Base-by-base conservation (phyloP, 1,140 invertebrate genomes). In the Oryzaephilus surinamensis region DNA sequence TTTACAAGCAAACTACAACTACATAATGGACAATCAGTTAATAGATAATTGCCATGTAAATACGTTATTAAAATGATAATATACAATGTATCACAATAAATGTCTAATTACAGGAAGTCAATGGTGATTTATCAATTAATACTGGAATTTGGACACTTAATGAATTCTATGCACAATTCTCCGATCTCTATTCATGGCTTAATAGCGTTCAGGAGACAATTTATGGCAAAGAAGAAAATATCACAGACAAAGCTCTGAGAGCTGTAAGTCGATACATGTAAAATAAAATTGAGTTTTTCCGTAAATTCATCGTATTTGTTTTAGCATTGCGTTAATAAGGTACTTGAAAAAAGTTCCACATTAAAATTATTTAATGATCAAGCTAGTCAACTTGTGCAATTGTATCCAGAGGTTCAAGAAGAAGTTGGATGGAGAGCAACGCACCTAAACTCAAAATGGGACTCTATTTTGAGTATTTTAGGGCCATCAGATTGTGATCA, bases 21-120 rank as follows among this genome's bases (percentile, higher is more conserved):
- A 87, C 62, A 84, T 94, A 54, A 92, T 94, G 88, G 86, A 91
- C 63, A 90, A 85, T 60, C 82, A 90, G 57, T 78, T 93, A 39
- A 84, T 92, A 42, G 86, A 91, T 56, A 81, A 78, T 46, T 93
- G 87, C 68, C 79, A 77, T 64, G 82, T 80, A 59, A 63, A 55
- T 41, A 39, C 26, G 10, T 33, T 16, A 2, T 2, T 21, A 8
- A 23, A 6, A 23, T 14, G 6, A 6, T 21, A 21, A 21, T 2
- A 21, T 2, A 21, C 6, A 2, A 21, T 34, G 13, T 23, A 11
- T 34, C 3, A 33, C 12, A 19, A 15, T 32, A 11, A 39, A 19
- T 38, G 21, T 43, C 41, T 39, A 41, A 29, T 65, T 73, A 15
- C 64, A 85, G 82, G 82, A 84, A 65, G 81, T 80, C 43, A 81